Conservation (phyloP, 1,140 invertebrate genomes). For the Pteromalus puparum region DNA sequence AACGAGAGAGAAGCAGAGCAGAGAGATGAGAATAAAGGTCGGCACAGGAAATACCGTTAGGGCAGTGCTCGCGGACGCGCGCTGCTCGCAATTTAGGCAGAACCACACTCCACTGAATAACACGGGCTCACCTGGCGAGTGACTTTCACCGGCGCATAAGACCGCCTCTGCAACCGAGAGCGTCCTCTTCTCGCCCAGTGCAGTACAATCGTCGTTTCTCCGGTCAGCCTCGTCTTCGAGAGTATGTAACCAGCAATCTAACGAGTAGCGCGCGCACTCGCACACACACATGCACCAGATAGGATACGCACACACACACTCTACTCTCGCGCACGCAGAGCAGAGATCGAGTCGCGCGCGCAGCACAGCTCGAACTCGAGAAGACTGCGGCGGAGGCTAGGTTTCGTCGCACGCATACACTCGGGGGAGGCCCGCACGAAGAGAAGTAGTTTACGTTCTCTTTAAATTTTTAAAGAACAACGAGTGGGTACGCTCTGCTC, state of each 20-base stretch:
- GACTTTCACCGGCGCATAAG: slow-evolving; percentile 50
- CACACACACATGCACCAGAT: background rate
- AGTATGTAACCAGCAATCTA: background rate
- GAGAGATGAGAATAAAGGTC: background rate
- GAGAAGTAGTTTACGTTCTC: background rate
- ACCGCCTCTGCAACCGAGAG: background rate
- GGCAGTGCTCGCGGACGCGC: background rate
- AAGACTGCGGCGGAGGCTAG: background rate
- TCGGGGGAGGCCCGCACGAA: background rate
- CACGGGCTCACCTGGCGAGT: slow-evolving; percentile 24
- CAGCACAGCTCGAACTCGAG: background rate
- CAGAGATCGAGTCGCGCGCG: no score
- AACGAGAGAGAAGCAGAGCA: background rate
- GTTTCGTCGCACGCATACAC: background rate
- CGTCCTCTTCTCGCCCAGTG: background rate
- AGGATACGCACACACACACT: no score
- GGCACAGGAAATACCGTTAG: slow-evolving; percentile 34
- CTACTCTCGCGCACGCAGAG: no score
- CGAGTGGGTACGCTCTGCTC: background rate
- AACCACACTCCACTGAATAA: background rate
- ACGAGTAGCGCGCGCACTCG: background rate
- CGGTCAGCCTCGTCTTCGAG: background rate
- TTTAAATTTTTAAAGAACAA: no score
- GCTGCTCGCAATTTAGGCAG: background rate
- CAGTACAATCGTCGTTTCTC: background rate